Base-by-base conservation (phyloP, 1,140 invertebrate species). In the Neodiprion lecontei region DNA sequence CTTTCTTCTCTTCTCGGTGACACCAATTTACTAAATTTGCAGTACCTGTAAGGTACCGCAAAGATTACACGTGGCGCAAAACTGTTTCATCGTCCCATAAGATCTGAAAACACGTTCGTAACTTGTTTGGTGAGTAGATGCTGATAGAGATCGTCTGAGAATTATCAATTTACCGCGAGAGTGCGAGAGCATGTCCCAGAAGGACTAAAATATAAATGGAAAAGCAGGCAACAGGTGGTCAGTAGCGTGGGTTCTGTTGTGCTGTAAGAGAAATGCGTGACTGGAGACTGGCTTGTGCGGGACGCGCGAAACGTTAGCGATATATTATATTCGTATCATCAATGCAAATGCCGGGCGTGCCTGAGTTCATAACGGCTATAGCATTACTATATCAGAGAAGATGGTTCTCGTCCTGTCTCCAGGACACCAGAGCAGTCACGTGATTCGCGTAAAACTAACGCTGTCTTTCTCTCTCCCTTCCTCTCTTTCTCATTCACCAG, bases 171-270 rank as follows among this genome's bases (percentile, higher is more conserved):
- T 72, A 40, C 12, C 74, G 10, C 61, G 12, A 8, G n/a, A 50
- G 67, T 48, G 48, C 48, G 14, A 47, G 21, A 48, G 28, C 40
- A 3, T 71, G 12, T 72, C 69, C 70, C 17, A 12, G 61, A 48
- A 74, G 76, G 78, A 82, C 84, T 87, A 84, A 88, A 88, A 87
- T 87, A 87, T 87, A 86, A 88, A 88, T 86, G 85, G 82, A 79
- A 80, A 80, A 82, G 86, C 86, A 87, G 82, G 86, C 86, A 88
- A 88, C 86, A 88, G 86, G 86, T 88, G 86, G 86, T 81, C 86
- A 87, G 84, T 85, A 81, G 81, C 79, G 17, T 11, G 10, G 77
- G 83, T 84, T 86, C 81, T 82, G 81, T 80, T 73, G 53, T 61
- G 53, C 81, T 76, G 70, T 21, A 69, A 77, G 80, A 84, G 82